Percentiles rank a stretch among this genome's conserved stretches.
These are phyloP conservation scores for Mustela nigripes DNA, from an alignment of 2,113 vertebrate species.

Conservation along the genomic window DNA sequence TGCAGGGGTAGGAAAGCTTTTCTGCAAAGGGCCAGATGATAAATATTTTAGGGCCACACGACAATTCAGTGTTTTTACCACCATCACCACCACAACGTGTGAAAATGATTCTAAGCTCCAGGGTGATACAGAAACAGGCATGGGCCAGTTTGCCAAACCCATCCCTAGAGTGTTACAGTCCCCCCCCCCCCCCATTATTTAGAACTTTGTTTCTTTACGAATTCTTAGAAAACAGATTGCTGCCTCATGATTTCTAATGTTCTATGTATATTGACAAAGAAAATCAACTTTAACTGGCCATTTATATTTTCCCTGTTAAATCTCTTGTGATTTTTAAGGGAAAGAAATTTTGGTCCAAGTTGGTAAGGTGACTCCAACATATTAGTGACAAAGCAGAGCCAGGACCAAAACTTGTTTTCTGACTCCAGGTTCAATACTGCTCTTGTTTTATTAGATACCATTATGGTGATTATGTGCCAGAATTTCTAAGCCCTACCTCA, in stretches of 20 bases:
- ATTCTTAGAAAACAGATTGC: constrained; percentile 16
- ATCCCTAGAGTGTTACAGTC: neutral
- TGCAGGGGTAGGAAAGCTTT: neutral
- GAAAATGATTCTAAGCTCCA: neutral
- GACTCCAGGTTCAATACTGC: neutral
- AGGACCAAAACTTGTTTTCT: constrained; percentile 26
- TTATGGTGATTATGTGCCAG: neutral
- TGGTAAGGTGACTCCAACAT: neutral
- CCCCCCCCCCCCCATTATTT: neutral
- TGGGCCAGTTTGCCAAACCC: neutral
- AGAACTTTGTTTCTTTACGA: constrained; percentile 14
- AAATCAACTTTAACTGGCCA: neutral
- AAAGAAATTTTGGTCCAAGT: constrained; percentile 1
- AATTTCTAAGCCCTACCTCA: constrained; percentile 3
- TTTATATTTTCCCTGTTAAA: neutral
- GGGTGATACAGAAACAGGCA: neutral
- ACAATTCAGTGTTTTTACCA: neutral
- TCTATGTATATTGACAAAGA: neutral
- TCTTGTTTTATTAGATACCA: neutral
- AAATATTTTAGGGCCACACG: neutral
- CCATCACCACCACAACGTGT: neutral
- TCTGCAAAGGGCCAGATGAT: neutral
- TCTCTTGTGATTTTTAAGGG: constrained; percentile 53
- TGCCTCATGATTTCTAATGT: neutral
- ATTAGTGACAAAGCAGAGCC: neutral